phyloP scores from a whole-genome alignment of 2,113 vertebrate species.

The Parus major region DNA sequence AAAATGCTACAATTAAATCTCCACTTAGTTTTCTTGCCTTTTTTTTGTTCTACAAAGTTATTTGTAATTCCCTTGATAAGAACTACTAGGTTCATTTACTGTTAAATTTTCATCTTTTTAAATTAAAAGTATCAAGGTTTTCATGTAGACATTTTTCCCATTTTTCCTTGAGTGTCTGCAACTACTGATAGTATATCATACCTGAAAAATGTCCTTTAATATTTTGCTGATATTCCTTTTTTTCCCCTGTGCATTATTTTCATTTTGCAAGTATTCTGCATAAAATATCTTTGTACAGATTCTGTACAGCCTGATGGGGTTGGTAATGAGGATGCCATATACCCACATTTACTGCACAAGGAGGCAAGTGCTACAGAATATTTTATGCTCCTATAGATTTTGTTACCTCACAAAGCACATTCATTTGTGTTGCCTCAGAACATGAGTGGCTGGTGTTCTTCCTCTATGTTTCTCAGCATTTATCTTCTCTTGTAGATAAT shows the following conservation, averaged over 20 bases:
- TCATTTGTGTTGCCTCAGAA: background rate
- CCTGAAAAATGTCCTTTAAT: background rate
- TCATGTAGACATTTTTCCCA: background rate
- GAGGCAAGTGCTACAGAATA: background rate
- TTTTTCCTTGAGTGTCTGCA: background rate
- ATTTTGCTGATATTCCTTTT: background rate
- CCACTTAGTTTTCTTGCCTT: background rate
- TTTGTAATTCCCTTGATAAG: background rate
- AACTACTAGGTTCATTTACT: background rate
- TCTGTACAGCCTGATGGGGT: background rate
- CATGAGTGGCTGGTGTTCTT: background rate
- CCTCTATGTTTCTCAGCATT: background rate
- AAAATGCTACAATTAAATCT: background rate
- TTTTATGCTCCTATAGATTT: background rate
- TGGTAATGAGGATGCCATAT: background rate
- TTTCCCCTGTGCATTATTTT: background rate
- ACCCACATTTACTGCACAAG: background rate
- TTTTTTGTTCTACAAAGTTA: background rate
- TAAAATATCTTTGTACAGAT: background rate
- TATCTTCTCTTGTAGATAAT: background rate
- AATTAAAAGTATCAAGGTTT: background rate
- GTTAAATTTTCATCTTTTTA: background rate
- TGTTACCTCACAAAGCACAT: background rate
- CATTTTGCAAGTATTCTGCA: background rate
- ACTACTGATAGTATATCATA: background rate